Evolutionary conservation across 2,113 vertebrate genomes (phyloP).

Genomic region (Megaceryle maxima): DNA sequence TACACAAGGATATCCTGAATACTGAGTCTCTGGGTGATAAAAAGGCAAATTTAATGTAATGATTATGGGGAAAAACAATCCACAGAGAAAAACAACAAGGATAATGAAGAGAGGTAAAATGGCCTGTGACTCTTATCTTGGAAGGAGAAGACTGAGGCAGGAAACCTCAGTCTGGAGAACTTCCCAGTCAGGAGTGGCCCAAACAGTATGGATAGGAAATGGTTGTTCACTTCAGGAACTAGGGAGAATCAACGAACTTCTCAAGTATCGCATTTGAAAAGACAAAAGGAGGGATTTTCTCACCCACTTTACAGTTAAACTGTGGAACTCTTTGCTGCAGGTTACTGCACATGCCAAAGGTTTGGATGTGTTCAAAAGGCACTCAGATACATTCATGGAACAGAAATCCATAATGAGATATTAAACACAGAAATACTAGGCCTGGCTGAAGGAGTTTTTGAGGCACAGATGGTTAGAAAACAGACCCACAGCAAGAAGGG

Average conservation of each 20-base stretch:
- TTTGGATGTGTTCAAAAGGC: neutral
- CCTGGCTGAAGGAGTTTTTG: neutral
- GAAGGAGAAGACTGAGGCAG: neutral
- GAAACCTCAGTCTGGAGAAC: neutral
- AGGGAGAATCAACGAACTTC: neutral
- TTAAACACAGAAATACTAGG: neutral
- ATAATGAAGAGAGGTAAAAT: neutral
- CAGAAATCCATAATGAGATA: neutral
- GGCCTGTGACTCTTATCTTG: neutral
- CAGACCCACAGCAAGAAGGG: neutral
- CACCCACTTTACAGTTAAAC: neutral
- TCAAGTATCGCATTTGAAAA: neutral
- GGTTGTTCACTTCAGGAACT: neutral
- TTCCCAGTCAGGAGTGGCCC: neutral
- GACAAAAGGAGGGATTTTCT: neutral
- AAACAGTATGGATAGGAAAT: rapidly evolving
- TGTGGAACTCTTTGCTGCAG: neutral
- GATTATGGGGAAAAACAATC: neutral
- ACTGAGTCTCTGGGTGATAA: neutral
- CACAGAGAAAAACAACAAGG: neutral
- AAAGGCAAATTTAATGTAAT: neutral
- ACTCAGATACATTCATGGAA: neutral
- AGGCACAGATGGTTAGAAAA: neutral
- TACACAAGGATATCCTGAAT: neutral
- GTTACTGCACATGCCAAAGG: neutral